Evolutionary conservation across 1,140 invertebrate genomes (phyloP), one percentile per base, ranked within the genome.

Genomic region (Hylaeus volcanicus): DNA sequence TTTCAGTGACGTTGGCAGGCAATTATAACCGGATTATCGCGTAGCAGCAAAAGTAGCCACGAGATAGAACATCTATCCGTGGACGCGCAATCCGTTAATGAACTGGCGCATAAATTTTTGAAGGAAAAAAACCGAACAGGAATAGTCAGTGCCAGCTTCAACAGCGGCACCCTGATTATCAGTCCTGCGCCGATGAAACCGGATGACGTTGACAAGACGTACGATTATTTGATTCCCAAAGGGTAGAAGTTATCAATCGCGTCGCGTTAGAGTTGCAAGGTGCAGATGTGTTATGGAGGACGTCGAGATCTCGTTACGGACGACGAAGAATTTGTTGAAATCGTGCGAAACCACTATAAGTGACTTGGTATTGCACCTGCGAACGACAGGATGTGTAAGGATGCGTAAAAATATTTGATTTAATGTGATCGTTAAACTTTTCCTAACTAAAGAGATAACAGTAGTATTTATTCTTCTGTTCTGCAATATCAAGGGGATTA

Each of bases 21-120:
- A 64, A 14, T 63, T 63, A 63, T 63, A 63, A 63, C 60, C 60
- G 60, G 60, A 39, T 63, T 63, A 63, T 63, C 39, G 11, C 39
- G 11, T 43, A 26, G 3, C 14, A 43, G 39, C 61, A 15, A 3
- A 64, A 43, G 39, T 11, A 64, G 39, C 5, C 15, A 3, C 3
- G 5, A 14, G 12, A n/a, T 9, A 15, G 55, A 15, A 58, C 55
- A 12, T 58, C 14, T 9, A 5, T 26, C 0, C 37, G 37, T 63
- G 6, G 60, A 39, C 61, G 3, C 5, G 11, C 39, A 15, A 43
- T 64, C 9, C 61, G 11, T 64, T 64, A 64, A 64, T 64, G 39
- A 64, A 64, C 39, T 43, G 5, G 39, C 39, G 12, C 5, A 43
- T 64, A 64, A 64, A 15, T 58, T 58, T 15, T 15, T 12, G 11